Conservation (phyloP, 2,113 vertebrate genomes). For the Menura novaehollandiae region DNA sequence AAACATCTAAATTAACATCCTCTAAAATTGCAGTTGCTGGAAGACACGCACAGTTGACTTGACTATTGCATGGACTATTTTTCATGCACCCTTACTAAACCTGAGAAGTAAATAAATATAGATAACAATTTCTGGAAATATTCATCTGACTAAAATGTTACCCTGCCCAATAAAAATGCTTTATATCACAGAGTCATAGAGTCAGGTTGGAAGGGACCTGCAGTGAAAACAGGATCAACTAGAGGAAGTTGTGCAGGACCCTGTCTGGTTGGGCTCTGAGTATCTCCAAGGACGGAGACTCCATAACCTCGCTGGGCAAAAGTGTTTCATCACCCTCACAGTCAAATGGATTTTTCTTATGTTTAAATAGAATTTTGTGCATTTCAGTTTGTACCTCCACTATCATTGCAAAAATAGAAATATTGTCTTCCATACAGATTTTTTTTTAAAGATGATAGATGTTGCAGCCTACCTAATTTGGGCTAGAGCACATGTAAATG, state of each 20-base stretch:
- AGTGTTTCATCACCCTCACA: background rate
- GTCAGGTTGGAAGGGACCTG: background rate
- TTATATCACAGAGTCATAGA: background rate
- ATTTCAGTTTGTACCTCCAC: background rate
- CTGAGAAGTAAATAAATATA: background rate
- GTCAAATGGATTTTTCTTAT: background rate
- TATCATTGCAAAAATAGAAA: background rate
- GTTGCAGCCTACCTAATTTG: background rate
- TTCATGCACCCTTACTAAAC: background rate
- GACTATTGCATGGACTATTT: background rate
- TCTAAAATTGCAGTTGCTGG: background rate
- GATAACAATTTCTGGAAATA: background rate
- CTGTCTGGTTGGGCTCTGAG: background rate
- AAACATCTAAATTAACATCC: background rate
- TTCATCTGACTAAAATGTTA: background rate
- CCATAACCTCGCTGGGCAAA: background rate
- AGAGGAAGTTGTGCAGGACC: background rate
- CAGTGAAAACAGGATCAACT: background rate
- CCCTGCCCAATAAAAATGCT: accelerated
- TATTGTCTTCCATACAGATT: background rate
- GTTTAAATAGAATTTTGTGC: background rate
- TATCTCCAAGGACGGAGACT: background rate
- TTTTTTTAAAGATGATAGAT: background rate
- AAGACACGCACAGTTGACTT: background rate
- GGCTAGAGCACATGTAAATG: background rate